Percentiles rank a stretch among this genome's conserved stretches.
Evolutionary conservation across 2,888 invertebrate genomes (phyloP).

Genomic region (Diadegma fenestrale): DNA sequence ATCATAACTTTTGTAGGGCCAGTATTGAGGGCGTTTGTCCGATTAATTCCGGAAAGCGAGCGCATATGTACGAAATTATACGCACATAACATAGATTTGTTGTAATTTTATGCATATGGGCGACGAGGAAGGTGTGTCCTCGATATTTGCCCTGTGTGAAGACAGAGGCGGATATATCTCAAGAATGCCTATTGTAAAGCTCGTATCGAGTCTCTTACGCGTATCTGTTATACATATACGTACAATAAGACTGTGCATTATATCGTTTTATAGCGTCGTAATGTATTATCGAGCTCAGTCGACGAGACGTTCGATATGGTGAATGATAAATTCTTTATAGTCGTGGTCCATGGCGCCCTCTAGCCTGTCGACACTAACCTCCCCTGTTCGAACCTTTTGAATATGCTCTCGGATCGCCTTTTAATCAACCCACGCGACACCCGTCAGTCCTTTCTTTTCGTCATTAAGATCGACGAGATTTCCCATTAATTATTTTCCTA

Average conservation of each 20-base stretch:
- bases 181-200: constrained; percentile 72
- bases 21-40: constrained; percentile 22
- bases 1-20: background rate
- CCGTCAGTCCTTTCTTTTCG: constrained; percentile 29
- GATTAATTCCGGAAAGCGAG: constrained; percentile 66
- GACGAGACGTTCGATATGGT: constrained; percentile 39
- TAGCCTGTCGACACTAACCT: constrained; percentile 20
- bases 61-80: constrained; percentile 51
- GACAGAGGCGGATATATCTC: constrained; percentile 72
- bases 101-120: constrained; percentile 14
- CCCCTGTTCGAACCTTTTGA: constrained; percentile 38
- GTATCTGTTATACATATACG: constrained; percentile 44
- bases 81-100: constrained; percentile 20
- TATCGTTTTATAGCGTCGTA: constrained; percentile 60
- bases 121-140: constrained; percentile 69
- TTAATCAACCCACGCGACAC: constrained; percentile 52
- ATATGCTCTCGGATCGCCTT: constrained; percentile 25
- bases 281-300: constrained; percentile 56
- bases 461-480: constrained; percentile 51
- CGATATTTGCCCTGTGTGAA: constrained; percentile 57
- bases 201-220: constrained; percentile 39
- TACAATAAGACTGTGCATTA: constrained; percentile 33
- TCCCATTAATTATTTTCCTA: background rate
- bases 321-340: constrained; percentile 62
- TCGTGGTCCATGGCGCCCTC: constrained; percentile 51